phyloP scores from a whole-genome alignment of 2,113 vertebrate genomes.

The Burhinus oedicnemus region DNA sequence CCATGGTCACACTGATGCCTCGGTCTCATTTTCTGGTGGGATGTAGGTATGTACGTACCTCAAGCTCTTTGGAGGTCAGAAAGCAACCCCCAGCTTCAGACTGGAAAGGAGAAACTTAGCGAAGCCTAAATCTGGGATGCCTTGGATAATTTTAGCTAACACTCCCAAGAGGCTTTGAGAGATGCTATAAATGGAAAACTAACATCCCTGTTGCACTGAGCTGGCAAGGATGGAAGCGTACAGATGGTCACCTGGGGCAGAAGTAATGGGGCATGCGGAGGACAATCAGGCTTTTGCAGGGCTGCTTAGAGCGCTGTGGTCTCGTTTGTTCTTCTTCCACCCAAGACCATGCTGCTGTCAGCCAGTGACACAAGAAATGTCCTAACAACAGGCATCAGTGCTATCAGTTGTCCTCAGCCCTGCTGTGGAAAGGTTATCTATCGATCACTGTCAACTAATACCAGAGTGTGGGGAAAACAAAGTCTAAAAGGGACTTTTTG shows the following conservation, averaged over 20 bases:
- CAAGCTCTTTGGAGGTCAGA: neutral
- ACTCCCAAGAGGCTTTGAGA: neutral
- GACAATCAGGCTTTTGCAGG: neutral
- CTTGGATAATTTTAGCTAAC: neutral
- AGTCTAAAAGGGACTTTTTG: neutral
- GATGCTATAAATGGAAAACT: neutral
- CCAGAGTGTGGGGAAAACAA: neutral
- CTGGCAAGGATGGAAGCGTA: neutral
- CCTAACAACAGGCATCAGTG: neutral
- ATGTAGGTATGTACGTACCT: neutral
- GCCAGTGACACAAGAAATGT: neutral
- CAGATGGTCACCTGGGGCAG: neutral
- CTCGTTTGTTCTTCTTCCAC: neutral
- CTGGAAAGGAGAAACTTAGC: neutral
- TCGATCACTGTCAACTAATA: neutral
- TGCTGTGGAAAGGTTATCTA: neutral
- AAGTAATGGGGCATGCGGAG: rapidly evolving
- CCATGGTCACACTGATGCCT: neutral
- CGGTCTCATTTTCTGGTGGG: neutral
- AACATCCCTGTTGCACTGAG: neutral
- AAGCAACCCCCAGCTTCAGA: neutral
- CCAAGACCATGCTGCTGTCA: rapidly evolving
- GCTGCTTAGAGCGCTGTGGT: neutral
- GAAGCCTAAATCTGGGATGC: neutral
- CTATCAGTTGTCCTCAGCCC: neutral